Evolutionary conservation across 1,140 invertebrate species (phyloP).

Genomic region (Eumeta japonica): DNA sequence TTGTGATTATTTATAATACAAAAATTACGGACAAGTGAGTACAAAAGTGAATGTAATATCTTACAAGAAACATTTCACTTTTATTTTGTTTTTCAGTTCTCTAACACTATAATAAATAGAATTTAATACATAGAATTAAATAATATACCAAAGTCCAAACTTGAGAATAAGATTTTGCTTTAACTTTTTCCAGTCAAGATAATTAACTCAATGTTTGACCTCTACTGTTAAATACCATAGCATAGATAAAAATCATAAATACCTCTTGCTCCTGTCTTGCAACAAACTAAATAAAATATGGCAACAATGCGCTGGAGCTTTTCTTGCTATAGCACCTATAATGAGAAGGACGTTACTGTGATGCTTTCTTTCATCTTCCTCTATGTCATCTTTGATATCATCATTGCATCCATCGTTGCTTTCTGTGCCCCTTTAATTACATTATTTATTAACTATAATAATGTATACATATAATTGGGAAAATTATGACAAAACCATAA

Average conservation of each 20-base stretch:
- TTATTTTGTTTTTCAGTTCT: too few relatives aligned
- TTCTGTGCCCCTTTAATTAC: constrained; percentile 24
- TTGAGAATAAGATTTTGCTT: too few relatives aligned
- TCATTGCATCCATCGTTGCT: constrained; percentile 23
- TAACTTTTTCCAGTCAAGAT: too few relatives aligned
- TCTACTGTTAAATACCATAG: too few relatives aligned
- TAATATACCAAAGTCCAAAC: too few relatives aligned
- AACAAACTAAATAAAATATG: constrained; percentile 36
- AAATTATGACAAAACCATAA: constrained; percentile 5
- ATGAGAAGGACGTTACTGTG: constrained; percentile 38
- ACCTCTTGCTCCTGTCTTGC: constrained; percentile 42
- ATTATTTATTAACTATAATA: constrained; percentile 3
- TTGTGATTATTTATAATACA: too few relatives aligned
- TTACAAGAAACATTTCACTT: too few relatives aligned
- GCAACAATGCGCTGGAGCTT: constrained; percentile 39
- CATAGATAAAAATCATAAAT: constrained; percentile 4
- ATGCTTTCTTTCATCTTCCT: constrained; percentile 38
- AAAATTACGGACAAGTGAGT: too few relatives aligned
- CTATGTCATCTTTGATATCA: constrained; percentile 41
- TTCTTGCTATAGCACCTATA: constrained; percentile 39
- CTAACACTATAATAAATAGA: too few relatives aligned
- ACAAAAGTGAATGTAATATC: too few relatives aligned
- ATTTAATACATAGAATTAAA: too few relatives aligned
- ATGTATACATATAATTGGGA: neutral
- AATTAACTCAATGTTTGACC: too few relatives aligned